These are phyloP conservation scores for Lipotes vexillifer DNA, from an alignment of 2,113 vertebrate species.

Conservation along the genomic window DNA sequence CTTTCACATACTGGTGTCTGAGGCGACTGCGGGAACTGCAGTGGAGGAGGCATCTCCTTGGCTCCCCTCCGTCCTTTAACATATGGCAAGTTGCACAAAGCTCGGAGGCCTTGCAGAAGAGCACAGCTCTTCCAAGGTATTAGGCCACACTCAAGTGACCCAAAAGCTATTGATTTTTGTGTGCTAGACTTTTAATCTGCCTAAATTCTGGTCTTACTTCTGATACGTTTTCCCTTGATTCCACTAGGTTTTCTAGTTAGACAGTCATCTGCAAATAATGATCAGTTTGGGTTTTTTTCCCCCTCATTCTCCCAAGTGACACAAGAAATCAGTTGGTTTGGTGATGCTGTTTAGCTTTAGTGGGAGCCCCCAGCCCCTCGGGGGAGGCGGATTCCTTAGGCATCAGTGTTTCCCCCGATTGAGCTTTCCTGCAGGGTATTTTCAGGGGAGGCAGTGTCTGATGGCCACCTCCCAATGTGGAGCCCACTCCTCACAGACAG, in stretches of 20 bases:
- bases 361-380: neutral
- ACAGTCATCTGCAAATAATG: slow-evolving; percentile 59
- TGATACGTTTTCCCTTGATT: neutral
- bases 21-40: neutral
- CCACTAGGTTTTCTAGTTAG: slow-evolving; percentile 47
- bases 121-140: slow-evolving; percentile 38
- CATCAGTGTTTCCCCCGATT: neutral
- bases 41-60: neutral
- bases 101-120: neutral
- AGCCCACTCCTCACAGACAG: slow-evolving; percentile 12
- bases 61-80: slow-evolving; percentile 16
- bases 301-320: slow-evolving; percentile 12
- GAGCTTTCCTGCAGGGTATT: slow-evolving; percentile 19
- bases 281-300: neutral
- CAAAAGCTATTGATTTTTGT: neutral
- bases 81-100: slow-evolving; percentile 13
- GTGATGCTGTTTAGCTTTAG: slow-evolving; percentile 35
- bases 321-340: neutral
- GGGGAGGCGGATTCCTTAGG: neutral
- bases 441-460: neutral
- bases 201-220: slow-evolving; percentile 28
- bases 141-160: neutral
- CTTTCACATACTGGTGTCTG: neutral
- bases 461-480: neutral
- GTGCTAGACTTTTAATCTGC: neutral